These are phyloP conservation scores for Scortum barcoo DNA, from an alignment of 2,113 vertebrate genomes.

Conservation along the genomic window DNA sequence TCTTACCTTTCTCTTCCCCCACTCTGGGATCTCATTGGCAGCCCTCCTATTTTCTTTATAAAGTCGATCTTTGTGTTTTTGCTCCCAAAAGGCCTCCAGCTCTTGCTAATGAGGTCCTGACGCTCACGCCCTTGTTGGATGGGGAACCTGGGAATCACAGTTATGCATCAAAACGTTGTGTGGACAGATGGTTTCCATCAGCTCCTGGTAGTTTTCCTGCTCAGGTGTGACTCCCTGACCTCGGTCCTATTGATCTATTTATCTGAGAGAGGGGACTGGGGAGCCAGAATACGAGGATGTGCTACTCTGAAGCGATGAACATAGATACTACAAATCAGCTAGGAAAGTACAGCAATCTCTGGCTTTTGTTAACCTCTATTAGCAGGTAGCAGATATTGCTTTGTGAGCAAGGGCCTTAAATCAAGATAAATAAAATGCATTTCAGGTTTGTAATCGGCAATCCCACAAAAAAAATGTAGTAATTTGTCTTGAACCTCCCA, in stretches of 20 bases:
- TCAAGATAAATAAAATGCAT: neutral
- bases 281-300: neutral
- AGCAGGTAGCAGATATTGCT: too few species aligned
- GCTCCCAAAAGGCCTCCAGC: neutral
- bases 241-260: neutral
- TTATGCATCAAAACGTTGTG: neutral
- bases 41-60: neutral
- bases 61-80: neutral
- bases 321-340: neutral
- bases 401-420: neutral
- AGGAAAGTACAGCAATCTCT: neutral
- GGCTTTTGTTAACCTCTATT: neutral
- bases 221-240: slow-evolving; percentile 2
- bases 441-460: neutral
- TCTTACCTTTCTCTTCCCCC: neutral
- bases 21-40: slow-evolving; percentile 20
- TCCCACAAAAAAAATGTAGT: neutral
- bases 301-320: neutral
- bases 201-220: neutral
- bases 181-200: slow-evolving; percentile 40
- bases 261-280: neutral
- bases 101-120: slow-evolving; percentile 16
- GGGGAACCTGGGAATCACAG: neutral
- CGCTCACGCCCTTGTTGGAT: neutral
- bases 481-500: neutral